phyloP scores from a whole-genome alignment of 2,113 vertebrate genomes.

The Psilopsiagon aurifrons region DNA sequence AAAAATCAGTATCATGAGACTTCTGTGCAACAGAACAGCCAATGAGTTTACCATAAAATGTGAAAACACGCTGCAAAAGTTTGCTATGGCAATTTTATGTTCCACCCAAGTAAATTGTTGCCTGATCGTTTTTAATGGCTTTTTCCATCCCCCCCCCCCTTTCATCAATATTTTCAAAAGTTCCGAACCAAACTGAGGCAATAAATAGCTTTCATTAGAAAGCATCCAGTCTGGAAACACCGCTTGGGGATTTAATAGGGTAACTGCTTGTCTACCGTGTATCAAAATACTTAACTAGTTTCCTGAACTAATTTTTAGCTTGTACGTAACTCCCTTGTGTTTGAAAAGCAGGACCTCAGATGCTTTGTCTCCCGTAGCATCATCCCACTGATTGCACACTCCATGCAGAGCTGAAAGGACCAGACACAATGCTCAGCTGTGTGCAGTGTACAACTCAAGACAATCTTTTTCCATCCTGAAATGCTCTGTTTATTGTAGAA shows the following conservation, averaged over 20 bases:
- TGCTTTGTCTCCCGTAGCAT: neutral
- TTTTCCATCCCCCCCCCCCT: too few species aligned
- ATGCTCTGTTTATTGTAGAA: neutral
- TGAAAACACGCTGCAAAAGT: neutral
- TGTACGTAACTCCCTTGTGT: neutral
- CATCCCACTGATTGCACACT: neutral
- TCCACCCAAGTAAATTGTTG: neutral
- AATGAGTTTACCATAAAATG: neutral
- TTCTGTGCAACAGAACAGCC: neutral
- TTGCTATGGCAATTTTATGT: neutral
- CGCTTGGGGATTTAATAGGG: neutral
- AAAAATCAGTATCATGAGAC: neutral
- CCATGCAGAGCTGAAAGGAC: neutral
- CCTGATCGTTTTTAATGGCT: neutral
- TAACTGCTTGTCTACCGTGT: neutral
- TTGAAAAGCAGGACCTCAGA: neutral
- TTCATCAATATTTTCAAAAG: neutral
- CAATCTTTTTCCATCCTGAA: neutral
- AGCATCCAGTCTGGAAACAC: neutral
- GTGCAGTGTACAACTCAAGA: neutral
- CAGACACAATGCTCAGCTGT: neutral
- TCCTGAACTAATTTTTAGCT: neutral
- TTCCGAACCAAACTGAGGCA: neutral
- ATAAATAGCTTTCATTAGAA: neutral
- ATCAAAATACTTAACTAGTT: neutral